Percentiles rank a stretch among this genome's conserved stretches.
Evolutionary conservation across 2,113 vertebrate genomes (phyloP).

Genomic region (Athene noctua): DNA sequence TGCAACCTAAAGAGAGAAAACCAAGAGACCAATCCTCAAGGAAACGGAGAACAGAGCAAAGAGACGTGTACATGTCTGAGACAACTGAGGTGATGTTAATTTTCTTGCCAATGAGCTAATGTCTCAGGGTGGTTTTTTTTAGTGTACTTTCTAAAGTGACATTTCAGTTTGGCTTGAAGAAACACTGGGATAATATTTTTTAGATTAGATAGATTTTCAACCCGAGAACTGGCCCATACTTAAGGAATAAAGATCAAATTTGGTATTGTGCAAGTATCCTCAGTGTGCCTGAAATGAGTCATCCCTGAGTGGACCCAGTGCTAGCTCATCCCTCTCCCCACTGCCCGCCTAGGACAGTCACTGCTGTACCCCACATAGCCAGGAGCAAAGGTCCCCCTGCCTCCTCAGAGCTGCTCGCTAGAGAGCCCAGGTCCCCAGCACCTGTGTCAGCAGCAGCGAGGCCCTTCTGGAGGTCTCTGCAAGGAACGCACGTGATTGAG

Average conservation of each 20-base stretch:
- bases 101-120: constrained; percentile 17
- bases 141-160: not conserved
- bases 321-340: not conserved
- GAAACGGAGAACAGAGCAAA: not conserved
- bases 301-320: not conserved
- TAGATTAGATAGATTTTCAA: not conserved
- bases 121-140: not conserved
- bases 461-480: not conserved
- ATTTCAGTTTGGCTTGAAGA: constrained; percentile 30
- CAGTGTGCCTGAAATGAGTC: not conserved
- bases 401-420: not conserved
- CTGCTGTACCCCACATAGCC: accelerated
- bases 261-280: not conserved
- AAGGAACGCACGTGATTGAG: not conserved
- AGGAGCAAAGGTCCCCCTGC: not conserved
- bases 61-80: not conserved
- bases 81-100: constrained; percentile 19
- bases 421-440: not conserved
- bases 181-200: constrained; percentile 6
- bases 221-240: not conserved
- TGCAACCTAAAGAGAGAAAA: not conserved
- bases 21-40: not conserved
- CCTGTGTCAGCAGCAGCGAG: not conserved
- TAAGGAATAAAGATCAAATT: not conserved
- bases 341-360: not conserved